Base-by-base conservation (phyloP, 2,113 vertebrate species). In the Scomber scombrus region DNA sequence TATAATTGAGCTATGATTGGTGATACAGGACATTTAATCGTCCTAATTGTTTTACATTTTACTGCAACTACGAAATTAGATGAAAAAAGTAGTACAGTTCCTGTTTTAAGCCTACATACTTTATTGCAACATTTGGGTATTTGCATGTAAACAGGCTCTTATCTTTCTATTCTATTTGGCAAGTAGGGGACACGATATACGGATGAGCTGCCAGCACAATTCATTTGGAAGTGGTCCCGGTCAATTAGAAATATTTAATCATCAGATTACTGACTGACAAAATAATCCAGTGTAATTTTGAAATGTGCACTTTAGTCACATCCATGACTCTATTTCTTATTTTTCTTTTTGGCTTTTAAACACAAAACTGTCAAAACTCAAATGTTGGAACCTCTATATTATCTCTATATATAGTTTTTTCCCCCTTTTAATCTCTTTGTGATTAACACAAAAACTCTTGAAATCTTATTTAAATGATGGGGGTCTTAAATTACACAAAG, bases 241-340 rank as follows among this genome's bases (percentile, higher is more conserved):
- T 40, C 12, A 50, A 80, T 76, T 80, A 74, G 16, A 80, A 85
- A 75, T 40, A 49, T 87, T 87, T 84, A 75, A 82, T 85, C 52
- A 71, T 61, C 64, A 83, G 79, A 86, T 86, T 61, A 85, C 84
- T 68, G 75, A 56, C 56, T 23, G 13, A 70, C 54, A 77, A 34
- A 60, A 50, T 64, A 65, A 74, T 72, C n/a, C 52, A 11, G 15
- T 18, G 19, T 19, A 77, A 66, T 49, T 57, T 26, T 57, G 15
- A 80, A 85, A 77, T 26, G 23, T 45, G 61, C 29, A 71, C 73
- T 52, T 70, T 66, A 50, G 64, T 71, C 21, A 58, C 31, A 34
- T 34, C 31, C 31, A 34, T 34, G 31, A 7, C 31, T 34, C 31
- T 34, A 34, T 34, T 34, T 34, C 31, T 8, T 34, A 5, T 34